Evolutionary conservation across 1,140 invertebrate species (phyloP), one percentile per base, ranked within the genome.

Genomic region (Antheraea pernyi): DNA sequence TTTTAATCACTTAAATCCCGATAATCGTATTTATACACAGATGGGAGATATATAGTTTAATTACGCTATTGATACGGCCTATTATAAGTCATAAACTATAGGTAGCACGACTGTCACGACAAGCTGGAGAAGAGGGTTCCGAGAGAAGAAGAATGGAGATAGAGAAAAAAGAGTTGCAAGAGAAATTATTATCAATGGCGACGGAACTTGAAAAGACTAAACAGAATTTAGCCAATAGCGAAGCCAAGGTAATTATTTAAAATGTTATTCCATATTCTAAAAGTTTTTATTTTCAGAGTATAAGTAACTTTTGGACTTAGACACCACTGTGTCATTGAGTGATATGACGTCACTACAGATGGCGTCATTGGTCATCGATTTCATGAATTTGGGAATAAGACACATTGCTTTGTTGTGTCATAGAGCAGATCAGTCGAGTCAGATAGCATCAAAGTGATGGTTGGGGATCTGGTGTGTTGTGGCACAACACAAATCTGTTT

Each of bases 81-180:
- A 60, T 60, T 19, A 61, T 22, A 10, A 22, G 19, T 30, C 16
- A 22, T 36, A 22, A 61, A 53, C 60, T 59, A 69, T 87, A 95
- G 94, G 95, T 96, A 62, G 95, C 95, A 66, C 94, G 96, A 59
- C 84, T 97, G 39, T 96, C 96, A 66, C 94, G 96, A 69, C 96
- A 97, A 80, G 96, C 96, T 0, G 96, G 96, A 0, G 96, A 97
- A 79, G 96, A 97, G 80, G 96, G 96, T 18, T 92, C 96, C 0
- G 96, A 97, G 80, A 94, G 96, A 65, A 92, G 97, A 72, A 92
- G 96, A 70, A 95, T 96, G 0, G 94, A 97, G 70, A 94, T 95
- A 42, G 95, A 96, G 77, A 95, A 95, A 59, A 94, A 94, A 67
- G 93, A 94, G 71, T 85, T 97, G 59, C 93, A 94, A 59, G 94